These are phyloP conservation scores for Lepidurus packardi DNA, from an alignment of 1,140 invertebrate genomes.

Conservation along the genomic window DNA sequence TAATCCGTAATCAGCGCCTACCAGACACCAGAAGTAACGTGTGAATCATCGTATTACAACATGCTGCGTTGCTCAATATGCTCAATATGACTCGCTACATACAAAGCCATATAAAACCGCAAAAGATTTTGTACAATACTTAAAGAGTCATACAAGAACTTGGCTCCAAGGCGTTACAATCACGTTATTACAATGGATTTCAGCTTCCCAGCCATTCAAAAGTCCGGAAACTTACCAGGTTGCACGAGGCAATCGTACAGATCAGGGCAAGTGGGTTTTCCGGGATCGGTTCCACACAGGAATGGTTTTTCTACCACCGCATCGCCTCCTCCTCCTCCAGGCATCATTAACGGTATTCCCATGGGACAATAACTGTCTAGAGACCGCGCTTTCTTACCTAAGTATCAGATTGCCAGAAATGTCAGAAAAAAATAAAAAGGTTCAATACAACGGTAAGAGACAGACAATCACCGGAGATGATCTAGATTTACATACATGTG, in stretches of 20 bases:
- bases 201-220: not conserved
- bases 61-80: too few species aligned
- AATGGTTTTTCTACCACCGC: conserved; percentile 56
- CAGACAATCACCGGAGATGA: conserved; percentile 23
- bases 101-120: too few species aligned
- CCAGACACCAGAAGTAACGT: conserved; percentile 5
- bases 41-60: not conserved
- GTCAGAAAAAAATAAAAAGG: not conserved
- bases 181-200: not conserved
- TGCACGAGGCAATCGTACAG: conserved; percentile 72
- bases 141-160: not conserved
- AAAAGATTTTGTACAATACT: not conserved
- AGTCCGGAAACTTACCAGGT: conserved; percentile 46
- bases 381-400: conserved; percentile 63
- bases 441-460: not conserved
- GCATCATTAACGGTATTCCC: conserved; percentile 70
- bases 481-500: conserved; percentile 56
- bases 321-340: conserved; percentile 50
- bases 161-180: not conserved
- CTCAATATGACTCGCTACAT: too few species aligned
- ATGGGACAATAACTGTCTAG: conserved; percentile 69
- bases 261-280: conserved; percentile 73
- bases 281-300: conserved; percentile 69
- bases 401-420: not conserved
- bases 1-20: conserved; percentile 75